Base-by-base conservation (phyloP, 2,113 vertebrate genomes). In the Helogale parvula region DNA sequence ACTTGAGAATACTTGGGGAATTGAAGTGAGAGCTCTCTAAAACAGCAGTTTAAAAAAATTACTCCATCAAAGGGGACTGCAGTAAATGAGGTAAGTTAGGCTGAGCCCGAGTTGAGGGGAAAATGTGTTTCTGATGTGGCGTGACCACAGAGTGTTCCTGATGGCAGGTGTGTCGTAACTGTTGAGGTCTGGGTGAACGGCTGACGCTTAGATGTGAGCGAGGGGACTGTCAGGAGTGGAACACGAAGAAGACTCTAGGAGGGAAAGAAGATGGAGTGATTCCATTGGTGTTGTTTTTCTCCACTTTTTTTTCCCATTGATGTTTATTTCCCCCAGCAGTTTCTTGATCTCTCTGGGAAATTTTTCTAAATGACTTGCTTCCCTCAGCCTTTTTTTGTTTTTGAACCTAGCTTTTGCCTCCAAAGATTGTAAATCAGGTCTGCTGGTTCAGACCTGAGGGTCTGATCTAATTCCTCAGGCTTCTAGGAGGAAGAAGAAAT, bases 311-410 rank as follows among this genome's bases (percentile, higher is more conserved):
- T 41, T 6, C 41, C 41, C 41, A 41, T 41, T 41, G 41, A 41
- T 41, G 41, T 93, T 88, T 93, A 38, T 66, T 68, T 81, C 23
- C 38, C 79, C 3, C 50, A 50, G 66, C 25, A 33, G 29, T 72
- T 72, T 93, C 19, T 72, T 83, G 25, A 27, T 47, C 60, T 83
- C 35, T 23, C 77, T 68, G 57, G 31, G n/a, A 57, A 17, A 29
- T 19, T 90, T 84, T 82, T 72, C 38, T 84, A 52, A 45, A 80
- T 87, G 41, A 79, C 76, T 88, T 90, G 25, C 50, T 88, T 93
- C 52, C 27, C 12, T 82, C 31, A 45, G 13, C 16, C 5, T 41
- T 93, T 54, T 50, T 90, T 82, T 71, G 15, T 35, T 60, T 88
- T 85, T 38, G 23, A 52, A 94, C 12, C 6, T 52, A 29, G 77